A percentile compares a stretch with the other conserved stretches of the same genome.
Evolutionary conservation across 2,113 vertebrate genomes (phyloP).

Genomic region (Aptenodytes patagonicus): DNA sequence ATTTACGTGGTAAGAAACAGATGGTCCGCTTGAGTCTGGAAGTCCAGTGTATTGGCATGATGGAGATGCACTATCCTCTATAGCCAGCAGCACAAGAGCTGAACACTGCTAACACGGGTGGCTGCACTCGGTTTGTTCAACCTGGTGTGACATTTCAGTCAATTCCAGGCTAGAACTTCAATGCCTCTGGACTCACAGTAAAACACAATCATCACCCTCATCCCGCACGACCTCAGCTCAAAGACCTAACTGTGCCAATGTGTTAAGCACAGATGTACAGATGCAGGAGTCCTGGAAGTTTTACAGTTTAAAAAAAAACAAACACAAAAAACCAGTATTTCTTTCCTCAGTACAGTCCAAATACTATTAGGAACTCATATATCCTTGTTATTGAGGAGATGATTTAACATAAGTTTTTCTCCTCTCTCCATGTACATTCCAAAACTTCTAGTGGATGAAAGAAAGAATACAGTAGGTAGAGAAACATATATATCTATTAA

Average conservation of each 20-base stretch:
- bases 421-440: neutral
- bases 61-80: rapidly evolving
- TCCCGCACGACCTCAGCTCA: neutral
- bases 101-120: neutral
- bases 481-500: neutral
- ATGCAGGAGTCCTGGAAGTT: neutral
- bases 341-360: neutral
- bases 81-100: neutral
- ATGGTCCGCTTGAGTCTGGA: rapidly evolving
- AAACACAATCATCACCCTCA: neutral
- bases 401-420: rapidly evolving
- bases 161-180: neutral
- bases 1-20: neutral
- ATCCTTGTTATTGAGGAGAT: neutral
- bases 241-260: rapidly evolving
- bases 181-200: neutral
- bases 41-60: rapidly evolving
- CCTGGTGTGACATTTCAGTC: neutral
- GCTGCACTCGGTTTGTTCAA: neutral
- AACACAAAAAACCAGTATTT: neutral
- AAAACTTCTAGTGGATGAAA: neutral
- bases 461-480: neutral
- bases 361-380: neutral
- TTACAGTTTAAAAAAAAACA: neutral
- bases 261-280: neutral